A percentile compares a stretch with the other conserved stretches of the same genome.
These are phyloP conservation scores for Seira ritae DNA, from an alignment of 2,888 invertebrate species.

Conservation along the genomic window DNA sequence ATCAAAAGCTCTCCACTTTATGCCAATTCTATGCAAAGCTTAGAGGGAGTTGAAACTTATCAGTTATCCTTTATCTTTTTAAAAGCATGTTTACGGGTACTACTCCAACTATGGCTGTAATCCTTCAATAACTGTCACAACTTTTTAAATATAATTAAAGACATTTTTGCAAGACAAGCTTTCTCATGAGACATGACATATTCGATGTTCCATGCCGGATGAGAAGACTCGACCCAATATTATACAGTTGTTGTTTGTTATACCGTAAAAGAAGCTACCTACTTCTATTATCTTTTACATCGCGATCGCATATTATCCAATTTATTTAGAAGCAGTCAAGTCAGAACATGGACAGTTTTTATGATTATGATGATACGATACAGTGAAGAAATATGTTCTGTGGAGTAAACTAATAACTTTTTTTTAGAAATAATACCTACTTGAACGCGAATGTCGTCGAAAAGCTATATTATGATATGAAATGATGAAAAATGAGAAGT, in stretches of 20 bases:
- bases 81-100: not conserved
- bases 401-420: constrained; percentile 15
- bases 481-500: too few relatives aligned
- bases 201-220: not conserved
- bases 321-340: too few relatives aligned
- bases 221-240: too few relatives aligned
- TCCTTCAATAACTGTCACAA: constrained; percentile 14
- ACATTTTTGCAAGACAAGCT: constrained; percentile 20
- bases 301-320: too few relatives aligned
- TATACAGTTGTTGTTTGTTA: too few relatives aligned
- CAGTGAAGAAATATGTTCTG: not conserved
- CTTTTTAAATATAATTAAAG: constrained; percentile 5
- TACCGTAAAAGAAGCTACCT: too few relatives aligned
- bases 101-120: not conserved
- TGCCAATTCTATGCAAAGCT: too few relatives aligned
- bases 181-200: not conserved
- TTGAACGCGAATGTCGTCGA: not conserved
- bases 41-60: not conserved
- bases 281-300: too few relatives aligned
- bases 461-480: not conserved
- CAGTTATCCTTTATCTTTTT: not conserved
- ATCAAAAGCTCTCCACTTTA: too few relatives aligned
- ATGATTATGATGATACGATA: not conserved
- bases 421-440: not conserved
- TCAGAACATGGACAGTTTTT: too few relatives aligned